Evolutionary conservation across 2,888 invertebrate species (phyloP), one percentile per base, ranked within the genome.

Genomic region (Cantharis flavilabris): DNA sequence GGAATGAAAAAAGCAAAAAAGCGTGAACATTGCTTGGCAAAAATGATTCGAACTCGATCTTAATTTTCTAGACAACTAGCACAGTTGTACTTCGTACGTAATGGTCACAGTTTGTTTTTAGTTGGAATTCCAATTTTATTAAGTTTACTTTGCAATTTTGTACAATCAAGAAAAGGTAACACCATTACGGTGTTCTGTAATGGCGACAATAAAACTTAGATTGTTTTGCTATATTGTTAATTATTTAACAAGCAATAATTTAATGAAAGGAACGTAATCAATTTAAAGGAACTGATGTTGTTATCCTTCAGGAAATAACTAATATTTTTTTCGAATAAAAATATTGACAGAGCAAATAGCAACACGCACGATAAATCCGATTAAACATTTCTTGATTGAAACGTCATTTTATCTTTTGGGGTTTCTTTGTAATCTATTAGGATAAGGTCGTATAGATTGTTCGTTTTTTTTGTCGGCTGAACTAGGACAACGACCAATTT

Each of bases 401-500:
- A 71, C 18, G 69, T 69, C 75, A 62, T 71, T 75, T 33, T 28
- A 67, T 65, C 33, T 49, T 75, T 28, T 65, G 62, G n/a, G 16
- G 26, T 23, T 71, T 64, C 70, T 63, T 71, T 26, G 75, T 71
- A 75, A 75, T 71, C 69, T 75, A 75, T 75, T 71, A 75, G 75
- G 62, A 71, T 75, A 70, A 74, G 26, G 26, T 14, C 23, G 28
- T 72, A 70, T 72, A 75, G 75, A 76, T 76, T 76, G 72, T 73
- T 73, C 76, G 65, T 76, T 76, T 72, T 76, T 72, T 72, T 70
- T 72, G 72, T 70, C 73, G 33, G 18, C 67, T 70, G 18, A 69
- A 70, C 67, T 76, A 62, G 76, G 73, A 33, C 76, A 73, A 73
- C 73, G 65, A 30, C 76, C 76, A 76, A 76, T 76, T 76, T 73